A percentile compares a stretch with the other conserved stretches of the same genome.
These are phyloP conservation scores for Penaeus japonicus DNA, from an alignment of 1,140 invertebrate species.

Conservation along the genomic window DNA sequence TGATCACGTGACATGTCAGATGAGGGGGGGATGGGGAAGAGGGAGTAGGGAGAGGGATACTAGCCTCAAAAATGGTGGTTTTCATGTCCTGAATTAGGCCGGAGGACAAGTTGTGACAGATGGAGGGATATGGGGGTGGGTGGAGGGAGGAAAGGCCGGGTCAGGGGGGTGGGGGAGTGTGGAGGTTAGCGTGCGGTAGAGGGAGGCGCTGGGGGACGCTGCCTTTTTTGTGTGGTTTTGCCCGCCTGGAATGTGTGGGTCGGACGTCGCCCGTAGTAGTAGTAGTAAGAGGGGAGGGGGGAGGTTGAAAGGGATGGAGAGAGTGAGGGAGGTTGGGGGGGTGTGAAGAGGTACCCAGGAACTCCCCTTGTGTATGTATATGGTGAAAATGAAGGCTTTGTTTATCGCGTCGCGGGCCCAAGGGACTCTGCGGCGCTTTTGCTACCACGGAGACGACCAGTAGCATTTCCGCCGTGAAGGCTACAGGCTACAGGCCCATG, in stretches of 20 bases:
- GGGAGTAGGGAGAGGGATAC: not conserved
- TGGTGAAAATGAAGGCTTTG: not conserved
- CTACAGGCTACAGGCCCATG: too few relatives aligned
- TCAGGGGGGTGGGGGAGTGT: not conserved
- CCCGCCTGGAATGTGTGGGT: slow-evolving; percentile 42
- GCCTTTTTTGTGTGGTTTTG: slow-evolving; percentile 28
- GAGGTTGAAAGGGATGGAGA: not conserved
- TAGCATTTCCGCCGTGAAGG: too few relatives aligned
- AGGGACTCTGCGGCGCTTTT: too few relatives aligned
- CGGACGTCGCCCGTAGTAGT: slow-evolving; percentile 21
- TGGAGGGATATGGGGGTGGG: not conserved
- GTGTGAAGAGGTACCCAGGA: not conserved
- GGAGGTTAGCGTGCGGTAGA: not conserved
- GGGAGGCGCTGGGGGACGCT: not conserved
- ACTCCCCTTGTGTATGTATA: too few relatives aligned
- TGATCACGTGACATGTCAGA: too few relatives aligned
- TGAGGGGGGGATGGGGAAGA: too few relatives aligned
- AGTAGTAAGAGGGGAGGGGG: not conserved
- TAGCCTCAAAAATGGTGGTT: not conserved
- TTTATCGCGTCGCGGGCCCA: too few relatives aligned
- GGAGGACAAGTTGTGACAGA: not conserved
- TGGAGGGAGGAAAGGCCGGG: not conserved
- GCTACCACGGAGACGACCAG: too few relatives aligned
- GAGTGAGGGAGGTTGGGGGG: not conserved
- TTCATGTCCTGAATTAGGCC: not conserved